Base-by-base conservation (phyloP, 2,113 vertebrate genomes). In the Tetrax tetrax region DNA sequence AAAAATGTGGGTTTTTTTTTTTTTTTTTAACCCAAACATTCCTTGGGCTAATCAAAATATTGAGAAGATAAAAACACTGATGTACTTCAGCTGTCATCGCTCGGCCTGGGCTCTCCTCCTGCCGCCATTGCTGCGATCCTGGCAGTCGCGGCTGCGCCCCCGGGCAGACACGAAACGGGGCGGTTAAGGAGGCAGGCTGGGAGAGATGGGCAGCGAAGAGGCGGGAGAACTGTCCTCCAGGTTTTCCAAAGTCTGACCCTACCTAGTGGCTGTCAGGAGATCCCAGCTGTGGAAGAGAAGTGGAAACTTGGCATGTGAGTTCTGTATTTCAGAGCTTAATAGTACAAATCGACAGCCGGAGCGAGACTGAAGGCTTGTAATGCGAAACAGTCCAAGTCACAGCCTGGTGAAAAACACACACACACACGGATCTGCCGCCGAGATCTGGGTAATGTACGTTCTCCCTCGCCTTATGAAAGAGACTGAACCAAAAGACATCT, bases 391-490 rank as follows among this genome's bases (percentile, higher is more conserved):
- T 43, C 90, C 41, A 78, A 94, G 89, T 64, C 94, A 95, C 97
- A 93, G 91, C n/a, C 87, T 90, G 90, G 87, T 85, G 77, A 61
- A 74, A 93, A 91, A 89, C 90, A 80, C 86, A 95, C 93, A 95
- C 93, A 95, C 94, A 87, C 89, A 83, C 16, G 89, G 77, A 21
- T 89, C 87, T 90, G 93, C 94, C 0, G 53, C 93, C 0, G 29
- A 76, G 84, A 79, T 96, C 96, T 97, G 97, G 95, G 96, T 92
- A 97, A 81, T 87, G 80, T 93, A 80, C 89, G 92, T 89, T 95
- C 95, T 97, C 74, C 89, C 60, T 86, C 2, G 80, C 93, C 83
- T 95, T 92, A 91, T 70, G 93, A 95, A 96, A 89, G 72, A 79
- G 71, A 28, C 48, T 60, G 84, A 95, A 89, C 37, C 65, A 61